Percentiles rank a stretch among this genome's conserved stretches.
Evolutionary conservation across 1,140 invertebrate genomes (phyloP).

Genomic region (Aethina tumida): DNA sequence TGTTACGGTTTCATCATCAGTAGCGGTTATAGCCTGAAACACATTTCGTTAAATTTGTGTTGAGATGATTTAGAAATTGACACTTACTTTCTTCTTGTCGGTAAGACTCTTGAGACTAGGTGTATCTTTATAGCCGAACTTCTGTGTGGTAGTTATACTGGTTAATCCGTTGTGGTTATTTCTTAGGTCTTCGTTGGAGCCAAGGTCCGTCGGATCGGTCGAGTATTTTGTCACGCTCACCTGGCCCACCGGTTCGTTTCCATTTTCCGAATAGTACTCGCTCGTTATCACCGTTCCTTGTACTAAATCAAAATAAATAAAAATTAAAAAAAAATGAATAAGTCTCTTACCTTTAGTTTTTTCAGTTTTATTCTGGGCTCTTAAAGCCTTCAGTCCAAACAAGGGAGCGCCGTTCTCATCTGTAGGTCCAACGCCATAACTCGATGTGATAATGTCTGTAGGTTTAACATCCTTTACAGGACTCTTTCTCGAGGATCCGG

Average conservation of each 20-base stretch:
- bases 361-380: conserved; percentile 48
- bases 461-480: conserved; percentile 28
- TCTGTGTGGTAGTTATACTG: conserved; percentile 34
- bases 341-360: conserved; percentile 39
- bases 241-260: conserved; percentile 50
- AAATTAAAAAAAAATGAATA: not conserved
- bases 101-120: conserved; percentile 25
- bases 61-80: conserved; percentile 18
- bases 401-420: conserved; percentile 67
- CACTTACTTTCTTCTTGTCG: conserved; percentile 25
- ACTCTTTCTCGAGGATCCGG: conserved; percentile 15
- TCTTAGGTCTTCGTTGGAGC: conserved; percentile 24
- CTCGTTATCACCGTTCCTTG: conserved; percentile 54
- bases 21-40: conserved; percentile 17
- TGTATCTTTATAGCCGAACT: conserved; percentile 38
- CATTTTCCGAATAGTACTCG: conserved; percentile 55
- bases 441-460: conserved; percentile 61
- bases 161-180: too few species aligned
- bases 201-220: conserved; percentile 48
- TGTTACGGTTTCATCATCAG: conserved; percentile 16
- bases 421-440: conserved; percentile 70
- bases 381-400: conserved; percentile 62
- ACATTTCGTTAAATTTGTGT: not conserved
- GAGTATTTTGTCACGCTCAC: conserved; percentile 56
- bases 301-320: conserved; percentile 37